A percentile compares a stretch with the other conserved stretches of the same genome.
Evolutionary conservation across 2,888 invertebrate genomes (phyloP).

Genomic region (Palloptera scutellata): DNA sequence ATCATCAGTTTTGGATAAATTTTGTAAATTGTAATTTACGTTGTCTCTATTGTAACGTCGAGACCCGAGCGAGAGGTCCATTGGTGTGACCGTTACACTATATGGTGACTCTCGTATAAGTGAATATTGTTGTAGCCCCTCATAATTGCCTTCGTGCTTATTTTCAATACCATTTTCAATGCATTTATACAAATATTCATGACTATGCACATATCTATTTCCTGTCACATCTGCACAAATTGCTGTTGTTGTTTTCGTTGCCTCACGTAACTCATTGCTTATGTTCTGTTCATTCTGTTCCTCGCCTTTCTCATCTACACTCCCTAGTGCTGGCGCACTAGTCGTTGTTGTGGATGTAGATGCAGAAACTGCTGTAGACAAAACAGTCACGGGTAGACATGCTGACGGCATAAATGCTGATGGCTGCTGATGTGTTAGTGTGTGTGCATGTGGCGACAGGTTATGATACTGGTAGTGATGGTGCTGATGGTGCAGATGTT

Average conservation of each 20-base stretch:
- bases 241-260: conserved; percentile 33
- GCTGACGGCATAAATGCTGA: conserved; percentile 50
- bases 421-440: conserved; percentile 38
- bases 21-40: conserved; percentile 21
- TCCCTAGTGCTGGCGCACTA: conserved; percentile 34
- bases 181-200: conserved; percentile 38
- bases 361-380: conserved; percentile 41
- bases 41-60: conserved; percentile 40
- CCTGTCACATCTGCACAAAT: conserved; percentile 39
- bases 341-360: conserved; percentile 38
- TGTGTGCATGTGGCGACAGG: conserved; percentile 37
- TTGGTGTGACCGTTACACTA: conserved; percentile 46
- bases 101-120: conserved; percentile 12
- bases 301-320: conserved; percentile 12
- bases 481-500: conserved; percentile 40
- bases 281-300: conserved; percentile 12
- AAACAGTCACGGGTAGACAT: conserved; percentile 47
- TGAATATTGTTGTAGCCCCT: conserved; percentile 21
- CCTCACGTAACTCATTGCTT: conserved; percentile 29
- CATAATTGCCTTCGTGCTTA: conserved; percentile 15
- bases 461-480: conserved; percentile 43
- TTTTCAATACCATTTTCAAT: conserved; percentile 19
- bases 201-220: conserved; percentile 45
- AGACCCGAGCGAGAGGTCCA: conserved; percentile 59
- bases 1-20: conserved; percentile 21